Base-by-base conservation (phyloP, 2,113 vertebrate genomes). In the Lichenostomus cassidix region DNA sequence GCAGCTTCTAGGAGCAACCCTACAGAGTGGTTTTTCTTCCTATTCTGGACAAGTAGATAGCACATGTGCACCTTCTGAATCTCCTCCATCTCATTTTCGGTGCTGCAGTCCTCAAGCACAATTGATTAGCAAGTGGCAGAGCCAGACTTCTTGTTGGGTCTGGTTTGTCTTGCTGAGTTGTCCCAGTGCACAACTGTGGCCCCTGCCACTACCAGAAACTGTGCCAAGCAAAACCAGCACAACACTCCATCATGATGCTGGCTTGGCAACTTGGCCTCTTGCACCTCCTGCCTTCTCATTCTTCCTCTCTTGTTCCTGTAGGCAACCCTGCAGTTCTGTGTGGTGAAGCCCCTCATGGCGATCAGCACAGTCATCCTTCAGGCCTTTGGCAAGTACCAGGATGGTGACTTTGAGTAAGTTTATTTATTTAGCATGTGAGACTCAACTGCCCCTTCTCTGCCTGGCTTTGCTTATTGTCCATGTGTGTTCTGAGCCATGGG, bases 401-500 rank as follows among this genome's bases (percentile, higher is more conserved):
- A 99, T n/a, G 99, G 99, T 73, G 99, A 99, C 97, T 99, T 99
- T 76, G 99, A 99, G 99, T 99, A 98, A 95, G 98, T 97, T 71
- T 55, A 12, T 85, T 65, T 82, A 41, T 79, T 37, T 53, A 17
- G 23, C 31, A 7, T 3, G 23, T 5, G 28, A 6, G 35, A 47
- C 39, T 94, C 2, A 5, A 22, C 44, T 83, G 58, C 23, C 5
- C n/a, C 33, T 81, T 63, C 15, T 60, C 29, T 82, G 25, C 7
- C 37, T 63, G 22, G 29, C 62, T 91, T 35, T 41, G 44, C 14
- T 22, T 75, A 16, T 50, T 58, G 31, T 58, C 37, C 1, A 0
- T 31, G 58, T 29, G 41, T 63, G 15, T 70, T 47, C 52, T 58
- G 50, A 25, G 35, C 49, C 12, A 1, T 46, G 50, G 52, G 56